phyloP scores from a whole-genome alignment of 1,140 invertebrate genomes.

The Nebria ingens region DNA sequence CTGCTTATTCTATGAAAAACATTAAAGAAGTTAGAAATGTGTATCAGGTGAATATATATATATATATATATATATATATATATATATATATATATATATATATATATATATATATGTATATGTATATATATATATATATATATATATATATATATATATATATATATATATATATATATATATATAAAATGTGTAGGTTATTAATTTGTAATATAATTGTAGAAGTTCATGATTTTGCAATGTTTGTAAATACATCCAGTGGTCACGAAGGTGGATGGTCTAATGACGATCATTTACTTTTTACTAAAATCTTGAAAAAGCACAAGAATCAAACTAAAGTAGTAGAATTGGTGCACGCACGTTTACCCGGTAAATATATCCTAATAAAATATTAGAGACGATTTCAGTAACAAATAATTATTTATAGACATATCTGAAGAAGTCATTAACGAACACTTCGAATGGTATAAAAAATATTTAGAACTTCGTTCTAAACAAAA shows the following conservation, averaged over 20 bases:
- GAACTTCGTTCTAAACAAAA: slow-evolving; percentile 34
- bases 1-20: slow-evolving; percentile 20
- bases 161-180: no score
- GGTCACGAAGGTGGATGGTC: slow-evolving; percentile 41
- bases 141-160: no score
- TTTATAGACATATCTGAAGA: slow-evolving; percentile 29
- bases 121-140: no score
- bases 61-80: no score
- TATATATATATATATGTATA: slow-evolving; percentile 25
- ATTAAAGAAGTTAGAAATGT: slow-evolving; percentile 26
- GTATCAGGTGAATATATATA: slow-evolving; percentile 29
- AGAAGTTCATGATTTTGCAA: slow-evolving; percentile 39
- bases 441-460: slow-evolving; percentile 32
- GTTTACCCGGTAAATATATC: slow-evolving; percentile 24
- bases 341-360: slow-evolving; percentile 20
- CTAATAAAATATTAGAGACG: slow-evolving; percentile 14
- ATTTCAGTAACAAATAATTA: slow-evolving; percentile 20
- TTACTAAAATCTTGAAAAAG: slow-evolving; percentile 36
- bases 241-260: slow-evolving; percentile 33
- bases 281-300: slow-evolving; percentile 39
- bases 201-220: slow-evolving; percentile 16
- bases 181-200: neutral
- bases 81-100: slow-evolving; percentile 30
- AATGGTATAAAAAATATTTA: slow-evolving; percentile 38
- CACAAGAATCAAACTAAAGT: slow-evolving; percentile 26